Evolutionary conservation across 2,888 invertebrate species (phyloP), one percentile per base, ranked within the genome.

Genomic region (Pyrochroa serraticornis): DNA sequence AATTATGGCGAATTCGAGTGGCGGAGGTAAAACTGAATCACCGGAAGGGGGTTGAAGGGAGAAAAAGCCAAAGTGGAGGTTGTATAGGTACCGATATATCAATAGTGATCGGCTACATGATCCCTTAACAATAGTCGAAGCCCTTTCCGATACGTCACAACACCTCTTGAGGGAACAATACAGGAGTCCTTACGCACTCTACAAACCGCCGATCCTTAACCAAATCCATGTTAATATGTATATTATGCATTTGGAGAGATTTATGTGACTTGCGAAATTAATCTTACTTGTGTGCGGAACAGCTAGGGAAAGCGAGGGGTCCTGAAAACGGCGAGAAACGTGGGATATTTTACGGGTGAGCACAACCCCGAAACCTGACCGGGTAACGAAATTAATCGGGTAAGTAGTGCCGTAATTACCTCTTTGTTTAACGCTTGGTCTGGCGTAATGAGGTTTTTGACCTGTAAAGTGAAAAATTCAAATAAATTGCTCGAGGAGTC

Each of bases 151-250:
- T 68, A 75, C 74, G 72, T 75, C 76, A 75, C 69, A 75, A 77
- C 77, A 77, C 76, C 77, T 77, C 77, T 76, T 71, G 66, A 74
- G 60, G 58, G 71, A 72, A 76, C 75, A 76, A 77, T 72, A 61
- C 22, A 63, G 50, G 55, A 65, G 71, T 69, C 70, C 67, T 58
- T 62, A 67, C 67, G 64, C 65, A 67, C 72, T 69, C 67, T 64
- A 69, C 70, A 73, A 72, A 74, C 74, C 75, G 69, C 73, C 68
- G 73, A 72, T 71, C 72, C 71, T 69, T 65, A 55, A 66, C 69
- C 70, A 71, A 75, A 75, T 74, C 74, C 74, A 71, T 72, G 73
- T 75, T 75, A 76, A 74, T 76, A 74, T 73, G 73, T 72, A 64
- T 72, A 71, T 71, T 71, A 70, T 70, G 67, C 69, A 60, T 65